phyloP scores from a whole-genome alignment of 2,888 invertebrate genomes.

The Cryptocheilus praepositus region DNA sequence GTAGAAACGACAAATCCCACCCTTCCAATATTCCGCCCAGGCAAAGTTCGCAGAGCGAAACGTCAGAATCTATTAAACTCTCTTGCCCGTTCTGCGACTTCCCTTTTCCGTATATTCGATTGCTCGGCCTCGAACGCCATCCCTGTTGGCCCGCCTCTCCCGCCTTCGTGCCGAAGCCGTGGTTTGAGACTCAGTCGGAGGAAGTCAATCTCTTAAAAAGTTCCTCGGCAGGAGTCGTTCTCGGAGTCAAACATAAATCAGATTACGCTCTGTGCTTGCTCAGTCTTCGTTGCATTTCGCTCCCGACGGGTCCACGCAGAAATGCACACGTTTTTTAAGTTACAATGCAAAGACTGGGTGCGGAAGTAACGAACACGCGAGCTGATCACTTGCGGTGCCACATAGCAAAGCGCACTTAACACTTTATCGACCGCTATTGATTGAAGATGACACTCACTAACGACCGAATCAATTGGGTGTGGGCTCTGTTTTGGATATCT shows the following conservation, averaged over 20 bases:
- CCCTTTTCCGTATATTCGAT: constrained; percentile 57
- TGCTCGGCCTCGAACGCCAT: constrained; percentile 36
- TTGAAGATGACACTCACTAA: no score
- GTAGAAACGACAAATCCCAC: constrained; percentile 7
- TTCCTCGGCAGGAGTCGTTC: constrained; percentile 54
- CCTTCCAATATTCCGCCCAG: not conserved
- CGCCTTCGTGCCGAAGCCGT: constrained; percentile 1
- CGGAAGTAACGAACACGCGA: no score
- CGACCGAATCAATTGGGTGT: no score
- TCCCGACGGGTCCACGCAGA: not conserved
- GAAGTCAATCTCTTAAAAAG: constrained; percentile 71
- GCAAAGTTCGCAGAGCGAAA: constrained; percentile 46
- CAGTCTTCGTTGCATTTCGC: not conserved
- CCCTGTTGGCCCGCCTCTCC: constrained; percentile 6
- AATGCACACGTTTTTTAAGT: no score
- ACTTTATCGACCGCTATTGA: no score
- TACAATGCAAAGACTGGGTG: no score
- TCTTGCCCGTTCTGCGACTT: constrained; percentile 30
- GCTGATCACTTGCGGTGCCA: no score
- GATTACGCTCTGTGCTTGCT: constrained; percentile 55
- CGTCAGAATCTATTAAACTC: constrained; percentile 65
- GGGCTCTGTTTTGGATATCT: no score
- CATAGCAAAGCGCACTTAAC: no score
- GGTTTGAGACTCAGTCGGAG: constrained; percentile 25
- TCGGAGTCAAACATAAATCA: constrained; percentile 70